phyloP scores from a whole-genome alignment of 2,888 invertebrate genomes.

The Gasteruption jaculator region DNA sequence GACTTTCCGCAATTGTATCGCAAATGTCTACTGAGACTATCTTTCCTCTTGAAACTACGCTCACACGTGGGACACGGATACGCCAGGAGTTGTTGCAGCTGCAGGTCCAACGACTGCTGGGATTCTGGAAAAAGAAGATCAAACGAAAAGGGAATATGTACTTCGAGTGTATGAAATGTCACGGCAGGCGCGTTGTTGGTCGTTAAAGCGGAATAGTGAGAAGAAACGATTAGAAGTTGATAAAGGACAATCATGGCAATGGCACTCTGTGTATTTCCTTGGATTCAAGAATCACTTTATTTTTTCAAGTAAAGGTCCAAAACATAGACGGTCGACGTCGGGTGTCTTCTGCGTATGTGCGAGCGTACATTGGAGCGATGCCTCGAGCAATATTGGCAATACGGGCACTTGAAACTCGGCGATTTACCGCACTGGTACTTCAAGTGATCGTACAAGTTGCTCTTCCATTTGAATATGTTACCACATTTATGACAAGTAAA shows the following conservation, averaged over 20 bases:
- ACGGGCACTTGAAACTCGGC: slow-evolving; percentile 45
- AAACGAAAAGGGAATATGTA: too few relatives aligned
- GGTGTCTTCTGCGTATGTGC: slow-evolving; percentile 32
- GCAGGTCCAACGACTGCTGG: too few relatives aligned
- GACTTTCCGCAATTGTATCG: slow-evolving; percentile 38
- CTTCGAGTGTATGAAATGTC: too few relatives aligned
- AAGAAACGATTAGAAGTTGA: too few relatives aligned
- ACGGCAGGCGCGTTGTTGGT: too few relatives aligned
- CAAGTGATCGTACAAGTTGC: slow-evolving; percentile 44
- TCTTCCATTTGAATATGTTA: slow-evolving; percentile 41
- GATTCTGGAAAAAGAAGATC: too few relatives aligned
- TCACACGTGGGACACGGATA: slow-evolving; percentile 27
- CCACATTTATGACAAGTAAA: slow-evolving; percentile 42
- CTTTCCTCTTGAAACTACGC: slow-evolving; percentile 26
- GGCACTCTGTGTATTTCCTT: too few relatives aligned
- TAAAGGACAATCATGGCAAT: too few relatives aligned
- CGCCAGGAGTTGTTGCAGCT: too few relatives aligned
- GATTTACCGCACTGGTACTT: slow-evolving; percentile 47
- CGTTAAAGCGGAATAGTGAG: too few relatives aligned
- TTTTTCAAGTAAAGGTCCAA: too few relatives aligned
- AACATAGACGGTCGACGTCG: slow-evolving; percentile 33
- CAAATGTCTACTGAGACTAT: slow-evolving; percentile 32
- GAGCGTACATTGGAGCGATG: slow-evolving; percentile 36
- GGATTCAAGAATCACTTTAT: too few relatives aligned
- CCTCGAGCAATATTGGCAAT: slow-evolving; percentile 36